Evolutionary conservation across 2,797 vertebrate genomes (phyloP), one percentile per base, ranked within the genome.

Genomic region (Moxostoma hubbsi): DNA sequence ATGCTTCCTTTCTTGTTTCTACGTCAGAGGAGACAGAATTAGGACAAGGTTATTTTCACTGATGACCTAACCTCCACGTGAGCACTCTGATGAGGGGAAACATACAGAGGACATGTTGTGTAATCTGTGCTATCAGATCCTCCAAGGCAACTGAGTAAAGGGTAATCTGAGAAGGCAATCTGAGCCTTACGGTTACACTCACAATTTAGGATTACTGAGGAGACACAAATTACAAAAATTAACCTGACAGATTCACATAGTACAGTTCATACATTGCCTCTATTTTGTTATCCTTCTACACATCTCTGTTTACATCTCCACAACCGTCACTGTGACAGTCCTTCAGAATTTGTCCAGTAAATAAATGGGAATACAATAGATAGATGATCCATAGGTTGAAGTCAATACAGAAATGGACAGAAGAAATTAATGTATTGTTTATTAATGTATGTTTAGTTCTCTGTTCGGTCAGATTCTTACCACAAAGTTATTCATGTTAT

Each of bases 41-140:
- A 54, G 69, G 70, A 73, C 61, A 59, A 8, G 13, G 63, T 57
- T 59, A 71, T 76, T 77, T 77, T 74, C 55, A 73, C 18, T 49
- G 64, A 73, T 75, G 84, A 77, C 82, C 81, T 82, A 55, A 84
- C 58, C 49, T 66, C 43, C 65, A 58, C 69, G 71, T 79, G 72
- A 69, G 67, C 62, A 45, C 59, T 55, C 24, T 78, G 53, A 67
- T 62, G 68, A 71, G 45, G 57, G 43, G 58, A 75, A 61, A 79
- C 54, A 80, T 16, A 70, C 49, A 50, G 75, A 74, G 74, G 69
- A 82, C 24, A 78, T 65, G 64, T 80, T 68, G 54, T 61, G 65
- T 70, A 81, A 84, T 81, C 84, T 68, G 66, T 81, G 81, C 75
- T 78, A 88, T 86, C 84, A 84, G 87, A 86, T 87, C 85, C 68